Evolutionary conservation across 1,140 invertebrate species (phyloP), one percentile per base, ranked within the genome.

Genomic region (Polypedilum vanderplanki): DNA sequence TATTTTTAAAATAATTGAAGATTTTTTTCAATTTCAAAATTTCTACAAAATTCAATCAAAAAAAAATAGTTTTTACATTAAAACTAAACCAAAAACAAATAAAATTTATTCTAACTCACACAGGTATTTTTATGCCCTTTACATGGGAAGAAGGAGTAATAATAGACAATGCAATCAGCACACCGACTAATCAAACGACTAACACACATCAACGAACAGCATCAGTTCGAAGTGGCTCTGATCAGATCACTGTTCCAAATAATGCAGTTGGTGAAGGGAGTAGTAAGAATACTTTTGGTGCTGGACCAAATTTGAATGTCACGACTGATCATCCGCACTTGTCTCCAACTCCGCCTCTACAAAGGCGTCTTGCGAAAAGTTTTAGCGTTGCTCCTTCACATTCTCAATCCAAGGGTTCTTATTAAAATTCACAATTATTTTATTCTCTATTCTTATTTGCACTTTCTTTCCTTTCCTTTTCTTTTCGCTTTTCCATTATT

Each of bases 321-420:
- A 75, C 77, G 75, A 75, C 76, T 22, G 79, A 80, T 77, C 75
- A 78, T 78, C 73, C 79, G 24, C 85, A 86, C 78, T 87, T 86
- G 76, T 89, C 89, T 75, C 88, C 88, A 77, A 93, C 92, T 77
- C 91, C 92, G 76, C 91, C 92, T 75, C 87, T 92, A 75, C 91
- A 93, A 82, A 87, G 92, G 78, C 87, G 92, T 79, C 87, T 94
- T 79, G 92, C 93, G 77, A 94, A 95, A 87, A 94, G 91, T 85
- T 94, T 94, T 87, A 93, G 91, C 84, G 91, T 93, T 78, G 87
- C 90, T 78, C 87, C 89, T 78, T 89, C 89, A 79, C 85, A 88
- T 77, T 86, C 73, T 41, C 80, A 64, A 80, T 70, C 65, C 9
- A 70, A 70, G 65, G 65, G 65, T 70, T 70, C 17, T 70, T 70